Conservation (phyloP, 2,797 vertebrate species). For the Etheostoma perlongum region DNA sequence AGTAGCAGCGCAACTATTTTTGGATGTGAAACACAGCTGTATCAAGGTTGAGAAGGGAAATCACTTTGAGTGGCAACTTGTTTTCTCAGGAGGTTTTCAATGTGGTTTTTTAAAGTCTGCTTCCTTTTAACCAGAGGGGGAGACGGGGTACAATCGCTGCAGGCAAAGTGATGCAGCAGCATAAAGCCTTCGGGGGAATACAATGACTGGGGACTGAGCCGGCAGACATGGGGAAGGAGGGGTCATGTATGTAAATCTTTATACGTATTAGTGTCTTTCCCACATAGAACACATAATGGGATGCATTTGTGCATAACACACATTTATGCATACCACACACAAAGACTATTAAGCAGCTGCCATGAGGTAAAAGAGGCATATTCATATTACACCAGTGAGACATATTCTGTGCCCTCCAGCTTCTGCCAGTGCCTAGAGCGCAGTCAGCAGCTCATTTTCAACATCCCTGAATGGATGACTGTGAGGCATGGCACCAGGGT, state of each 20-base stretch:
- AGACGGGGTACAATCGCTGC: slow-evolving; percentile 74
- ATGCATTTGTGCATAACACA: slow-evolving; percentile 32
- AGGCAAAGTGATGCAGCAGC: slow-evolving; percentile 72
- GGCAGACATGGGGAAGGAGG: slow-evolving; percentile 50
- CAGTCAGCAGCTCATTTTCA: slow-evolving; percentile 70
- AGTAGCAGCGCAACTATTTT: slow-evolving; percentile 69
- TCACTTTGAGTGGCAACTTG: slow-evolving; percentile 80
- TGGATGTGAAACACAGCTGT: slow-evolving; percentile 65
- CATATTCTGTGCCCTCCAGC: slow-evolving; percentile 67
- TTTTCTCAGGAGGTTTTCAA: slow-evolving; percentile 75
- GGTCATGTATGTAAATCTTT: slow-evolving; percentile 69
- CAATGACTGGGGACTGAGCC: slow-evolving; percentile 60
- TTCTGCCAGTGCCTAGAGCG: slow-evolving; percentile 65
- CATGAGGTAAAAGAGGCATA: slow-evolving; percentile 45
- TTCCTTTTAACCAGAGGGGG: slow-evolving; percentile 68
- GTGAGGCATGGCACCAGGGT: slow-evolving; percentile 46
- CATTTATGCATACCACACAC: slow-evolving; percentile 31
- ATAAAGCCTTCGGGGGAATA: slow-evolving; percentile 66
- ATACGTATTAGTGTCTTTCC: slow-evolving; percentile 44
- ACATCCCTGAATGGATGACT: slow-evolving; percentile 67
- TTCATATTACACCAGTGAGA: slow-evolving; percentile 57
- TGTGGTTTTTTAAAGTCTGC: slow-evolving; percentile 74
- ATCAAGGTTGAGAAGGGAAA: slow-evolving; percentile 69
- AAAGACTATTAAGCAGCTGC: slow-evolving; percentile 45
- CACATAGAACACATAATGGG: slow-evolving; percentile 30